Conservation (phyloP, 2,797 vertebrate species). For the Lepus townsendii region DNA sequence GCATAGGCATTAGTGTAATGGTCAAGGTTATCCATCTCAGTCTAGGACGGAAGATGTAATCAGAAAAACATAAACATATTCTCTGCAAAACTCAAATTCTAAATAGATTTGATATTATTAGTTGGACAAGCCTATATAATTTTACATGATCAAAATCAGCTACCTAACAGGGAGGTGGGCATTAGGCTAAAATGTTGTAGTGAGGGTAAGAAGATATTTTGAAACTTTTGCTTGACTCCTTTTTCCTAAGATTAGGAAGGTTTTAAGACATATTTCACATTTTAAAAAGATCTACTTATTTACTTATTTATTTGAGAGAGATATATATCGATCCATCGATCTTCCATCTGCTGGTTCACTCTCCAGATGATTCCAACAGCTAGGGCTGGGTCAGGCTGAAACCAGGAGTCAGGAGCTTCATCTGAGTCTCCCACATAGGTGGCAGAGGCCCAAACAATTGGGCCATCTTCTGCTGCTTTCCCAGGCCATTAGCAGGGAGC, state of each 20-base stretch:
- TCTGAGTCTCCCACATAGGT: too few relatives aligned
- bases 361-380: too few relatives aligned
- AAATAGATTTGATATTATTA: neutral
- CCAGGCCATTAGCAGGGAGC: too few relatives aligned
- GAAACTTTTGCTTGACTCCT: neutral
- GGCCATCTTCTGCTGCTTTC: too few relatives aligned
- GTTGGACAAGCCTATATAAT: neutral
- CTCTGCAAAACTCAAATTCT: neutral
- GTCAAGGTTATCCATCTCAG: slow-evolving; percentile 79
- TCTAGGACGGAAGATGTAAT: slow-evolving; percentile 66
- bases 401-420: too few relatives aligned
- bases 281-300: neutral
- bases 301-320: too few relatives aligned
- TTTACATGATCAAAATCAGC: slow-evolving; percentile 22
- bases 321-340: too few relatives aligned
- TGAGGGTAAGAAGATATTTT: neutral
- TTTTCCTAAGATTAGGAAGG: neutral
- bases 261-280: neutral
- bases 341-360: too few relatives aligned
- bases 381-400: too few relatives aligned
- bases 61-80: neutral
- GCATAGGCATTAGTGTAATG: slow-evolving; percentile 84
- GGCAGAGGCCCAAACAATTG: too few relatives aligned
- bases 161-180: neutral
- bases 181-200: neutral